Percentiles rank a stretch among this genome's conserved stretches.
Conservation (phyloP, 2,797 vertebrate species). For the Arctocebus calabarensis region DNA sequence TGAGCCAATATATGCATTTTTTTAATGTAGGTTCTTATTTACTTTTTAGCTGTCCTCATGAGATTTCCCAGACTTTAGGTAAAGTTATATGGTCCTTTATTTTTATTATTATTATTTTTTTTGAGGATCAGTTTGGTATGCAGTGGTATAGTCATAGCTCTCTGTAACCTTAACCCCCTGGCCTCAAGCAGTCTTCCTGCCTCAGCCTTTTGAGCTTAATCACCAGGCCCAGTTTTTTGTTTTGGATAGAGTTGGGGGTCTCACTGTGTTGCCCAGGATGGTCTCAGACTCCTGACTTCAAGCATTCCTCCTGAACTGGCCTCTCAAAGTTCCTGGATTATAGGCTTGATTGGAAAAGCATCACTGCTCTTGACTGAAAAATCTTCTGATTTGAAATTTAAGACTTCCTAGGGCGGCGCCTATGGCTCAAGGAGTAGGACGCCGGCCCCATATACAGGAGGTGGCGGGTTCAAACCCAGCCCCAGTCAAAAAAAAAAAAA, state of each 20-base stretch:
- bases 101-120: not conserved
- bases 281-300: not conserved
- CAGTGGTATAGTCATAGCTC: not conserved
- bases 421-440: no score
- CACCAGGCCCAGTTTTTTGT: not conserved
- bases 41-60: conserved; percentile 22
- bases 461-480: no score
- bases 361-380: not conserved
- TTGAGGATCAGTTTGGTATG: not conserved
- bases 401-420: conserved; percentile 23
- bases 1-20: no score
- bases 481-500: no score
- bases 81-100: not conserved
- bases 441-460: no score
- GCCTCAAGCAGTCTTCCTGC: not conserved
- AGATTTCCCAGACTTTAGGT: conserved; percentile 7
- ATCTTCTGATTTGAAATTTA: conserved; percentile 51
- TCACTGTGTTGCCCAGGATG: not conserved
- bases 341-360: no score
- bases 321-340: not conserved
- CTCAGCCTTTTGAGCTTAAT: not conserved
- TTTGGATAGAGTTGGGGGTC: not conserved
- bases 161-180: not conserved
- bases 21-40: conserved; percentile 24
- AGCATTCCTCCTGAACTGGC: not conserved